Evolutionary conservation across 2,888 invertebrate genomes (phyloP).

Genomic region (Pachycephus smyrnensis): DNA sequence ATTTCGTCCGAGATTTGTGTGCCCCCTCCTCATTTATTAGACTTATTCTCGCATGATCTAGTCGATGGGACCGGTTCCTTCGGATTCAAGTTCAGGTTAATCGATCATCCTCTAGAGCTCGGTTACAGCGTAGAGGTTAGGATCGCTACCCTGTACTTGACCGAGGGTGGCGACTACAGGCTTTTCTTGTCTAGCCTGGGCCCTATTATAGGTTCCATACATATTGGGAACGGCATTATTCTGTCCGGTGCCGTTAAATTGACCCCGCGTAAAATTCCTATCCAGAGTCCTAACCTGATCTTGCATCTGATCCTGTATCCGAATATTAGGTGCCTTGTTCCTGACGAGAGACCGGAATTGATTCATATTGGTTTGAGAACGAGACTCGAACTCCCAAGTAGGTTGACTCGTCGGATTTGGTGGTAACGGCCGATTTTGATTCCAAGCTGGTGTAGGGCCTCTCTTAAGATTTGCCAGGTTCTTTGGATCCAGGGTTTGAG

Average conservation of each 20-base stretch:
- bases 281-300: slow-evolving; percentile 63
- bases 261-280: slow-evolving; percentile 61
- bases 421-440: slow-evolving; percentile 59
- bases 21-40: neutral
- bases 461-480: slow-evolving; percentile 62
- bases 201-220: slow-evolving; percentile 64
- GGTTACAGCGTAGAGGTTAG: slow-evolving; percentile 80
- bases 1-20: neutral
- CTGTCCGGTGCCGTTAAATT: slow-evolving; percentile 39
- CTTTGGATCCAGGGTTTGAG: slow-evolving; percentile 64
- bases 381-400: slow-evolving; percentile 60
- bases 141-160: slow-evolving; percentile 65
- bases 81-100: neutral
- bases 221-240: slow-evolving; percentile 62
- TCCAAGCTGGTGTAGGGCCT: slow-evolving; percentile 62
- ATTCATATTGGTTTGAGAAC: slow-evolving; percentile 67
- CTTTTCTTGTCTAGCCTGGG: slow-evolving; percentile 60
- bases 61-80: neutral
- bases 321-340: slow-evolving; percentile 59
- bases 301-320: slow-evolving; percentile 60
- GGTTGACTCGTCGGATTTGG: slow-evolving; percentile 49
- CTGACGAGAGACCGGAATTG: slow-evolving; percentile 70
- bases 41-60: neutral
- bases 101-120: slow-evolving; percentile 69
- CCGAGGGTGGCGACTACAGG: slow-evolving; percentile 58